These are phyloP conservation scores for Cottoperca gobio DNA, from an alignment of 2,797 vertebrate species.

Conservation along the genomic window DNA sequence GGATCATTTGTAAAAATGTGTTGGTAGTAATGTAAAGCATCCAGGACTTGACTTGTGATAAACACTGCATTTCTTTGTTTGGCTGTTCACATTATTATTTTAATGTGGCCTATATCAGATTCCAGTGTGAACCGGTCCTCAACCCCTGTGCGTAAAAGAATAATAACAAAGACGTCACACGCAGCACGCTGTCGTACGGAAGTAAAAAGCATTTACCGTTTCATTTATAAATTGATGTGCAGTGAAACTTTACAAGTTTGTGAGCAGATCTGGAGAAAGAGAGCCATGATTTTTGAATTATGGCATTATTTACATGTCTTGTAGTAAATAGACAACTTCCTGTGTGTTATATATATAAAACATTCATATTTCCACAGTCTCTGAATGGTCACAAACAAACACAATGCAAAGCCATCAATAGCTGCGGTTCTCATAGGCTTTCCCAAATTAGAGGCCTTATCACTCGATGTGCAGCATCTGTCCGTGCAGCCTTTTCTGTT, in stretches of 20 bases:
- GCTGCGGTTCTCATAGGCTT: conserved; percentile 12
- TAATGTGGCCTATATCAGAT: too few relatives aligned
- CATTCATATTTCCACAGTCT: conserved; percentile 18
- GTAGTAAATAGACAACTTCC: conserved; percentile 25
- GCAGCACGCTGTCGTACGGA: too few relatives aligned
- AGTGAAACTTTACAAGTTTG: too few relatives aligned
- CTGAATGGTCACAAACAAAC: conserved; percentile 17
- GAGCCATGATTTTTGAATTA: too few relatives aligned
- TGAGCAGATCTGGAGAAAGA: too few relatives aligned
- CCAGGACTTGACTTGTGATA: neutral
- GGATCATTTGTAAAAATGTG: neutral
- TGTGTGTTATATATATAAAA: conserved; percentile 30
- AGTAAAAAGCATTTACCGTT: too few relatives aligned
- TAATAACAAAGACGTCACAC: too few relatives aligned
- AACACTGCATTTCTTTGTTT: neutral
- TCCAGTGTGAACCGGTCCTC: too few relatives aligned
- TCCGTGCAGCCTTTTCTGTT: conserved; percentile 61
- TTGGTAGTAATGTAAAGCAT: neutral
- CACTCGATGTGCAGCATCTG: conserved; percentile 68
- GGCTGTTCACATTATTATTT: too few relatives aligned
- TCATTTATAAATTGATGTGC: too few relatives aligned
- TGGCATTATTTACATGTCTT: neutral
- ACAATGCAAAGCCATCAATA: conserved; percentile 11
- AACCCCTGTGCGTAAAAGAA: too few relatives aligned
- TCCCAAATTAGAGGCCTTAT: conserved; percentile 50